Evolutionary conservation across 2,113 vertebrate species (phyloP).

Genomic region (Phylloscopus trochiloides): DNA sequence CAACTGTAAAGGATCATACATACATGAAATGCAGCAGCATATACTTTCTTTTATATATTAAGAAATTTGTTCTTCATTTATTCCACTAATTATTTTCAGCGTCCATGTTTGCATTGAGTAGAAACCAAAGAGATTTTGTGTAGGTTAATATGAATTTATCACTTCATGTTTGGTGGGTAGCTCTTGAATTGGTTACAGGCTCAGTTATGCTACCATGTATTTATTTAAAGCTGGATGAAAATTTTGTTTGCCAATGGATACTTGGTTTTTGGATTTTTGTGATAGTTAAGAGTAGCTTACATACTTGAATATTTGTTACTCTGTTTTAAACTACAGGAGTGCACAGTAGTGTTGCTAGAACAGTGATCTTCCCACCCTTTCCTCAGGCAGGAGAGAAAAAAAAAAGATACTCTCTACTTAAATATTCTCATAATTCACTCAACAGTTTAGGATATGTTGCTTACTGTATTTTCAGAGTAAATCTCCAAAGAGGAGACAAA

Average conservation of each 20-base stretch:
- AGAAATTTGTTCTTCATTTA: not conserved
- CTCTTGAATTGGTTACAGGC: not conserved
- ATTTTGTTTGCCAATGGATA: not conserved
- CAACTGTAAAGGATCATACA: not conserved
- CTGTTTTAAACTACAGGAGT: not conserved
- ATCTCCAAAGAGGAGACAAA: not conserved
- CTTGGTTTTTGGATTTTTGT: not conserved
- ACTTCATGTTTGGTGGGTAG: not conserved
- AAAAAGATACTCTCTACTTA: not conserved
- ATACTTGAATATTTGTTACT: not conserved
- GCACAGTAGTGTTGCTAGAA: not conserved
- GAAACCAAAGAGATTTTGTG: not conserved
- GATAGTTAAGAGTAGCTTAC: not conserved
- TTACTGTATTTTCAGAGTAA: not conserved
- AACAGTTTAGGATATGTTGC: not conserved
- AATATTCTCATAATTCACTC: not conserved
- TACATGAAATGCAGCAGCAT: not conserved
- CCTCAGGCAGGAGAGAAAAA: not conserved
- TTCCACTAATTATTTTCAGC: not conserved
- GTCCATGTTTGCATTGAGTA: not conserved
- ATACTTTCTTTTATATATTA: not conserved
- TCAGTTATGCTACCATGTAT: not conserved
- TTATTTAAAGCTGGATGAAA: not conserved
- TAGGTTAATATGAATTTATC: not conserved
- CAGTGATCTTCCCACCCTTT: not conserved